Evolutionary conservation across 2,113 vertebrate species (phyloP), one percentile per base, ranked within the genome.

Genomic region (Pseudopodoces humilis): DNA sequence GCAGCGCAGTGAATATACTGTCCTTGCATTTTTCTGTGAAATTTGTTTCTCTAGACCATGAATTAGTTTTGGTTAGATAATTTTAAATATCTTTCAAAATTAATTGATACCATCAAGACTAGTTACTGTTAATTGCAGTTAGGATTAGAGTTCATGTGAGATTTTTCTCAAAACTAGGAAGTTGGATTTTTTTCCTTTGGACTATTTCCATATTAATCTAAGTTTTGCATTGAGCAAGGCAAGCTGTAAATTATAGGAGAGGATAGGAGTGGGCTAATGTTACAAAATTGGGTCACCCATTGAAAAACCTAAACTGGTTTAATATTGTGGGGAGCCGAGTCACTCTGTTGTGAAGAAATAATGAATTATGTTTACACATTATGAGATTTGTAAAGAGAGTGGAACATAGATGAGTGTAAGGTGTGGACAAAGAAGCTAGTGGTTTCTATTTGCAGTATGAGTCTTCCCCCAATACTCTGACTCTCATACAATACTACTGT

Each of bases 401-500:
- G 5, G 44, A 75, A 4, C 9, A 11, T 28, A 39, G 46, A 7
- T 85, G 37, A 5, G 43, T 78, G 23, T 55, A 59, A 89, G 41
- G 28, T 77, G 10, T 41, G 49, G 80, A 28, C 49, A 60, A 71
- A 89, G 71, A 86, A 93, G 35, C 22, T 39, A 47, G 30, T 31
- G n/a, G 59, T 78, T 92, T 70, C 44, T 13, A 6, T 88, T 76
- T 49, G 50, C 23, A 19, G 33, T 39, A 70, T 60, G 58, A 91
- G 19, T 69, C 33, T 81, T 39, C 21, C 24, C 10, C 50, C 55
- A 44, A 0, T 37, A 11, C 55, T 49, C 19, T 0, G 0, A 21
- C 23, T 63, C 22, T 71, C 25, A n/a, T 53, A 28, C 1, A 18
- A 5, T 52, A 11, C 18, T n/a, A 21, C 31, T 46, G 17, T 90